Percentiles rank a stretch among this genome's conserved stretches.
phyloP scores from a whole-genome alignment of 2,113 vertebrate species.

The Kryptolebias marmoratus region DNA sequence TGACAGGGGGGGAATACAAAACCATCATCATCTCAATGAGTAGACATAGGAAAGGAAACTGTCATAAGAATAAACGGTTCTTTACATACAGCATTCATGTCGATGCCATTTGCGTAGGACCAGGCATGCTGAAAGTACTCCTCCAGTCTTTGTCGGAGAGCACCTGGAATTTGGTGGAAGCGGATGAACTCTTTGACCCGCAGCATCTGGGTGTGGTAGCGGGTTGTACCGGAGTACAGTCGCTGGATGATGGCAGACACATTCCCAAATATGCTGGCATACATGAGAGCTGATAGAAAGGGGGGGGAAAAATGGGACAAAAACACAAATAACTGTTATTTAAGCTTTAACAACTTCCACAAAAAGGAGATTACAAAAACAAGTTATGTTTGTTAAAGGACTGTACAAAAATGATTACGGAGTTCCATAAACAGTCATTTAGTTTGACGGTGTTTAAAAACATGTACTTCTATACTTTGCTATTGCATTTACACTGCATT shows the following conservation, averaged over 20 bases:
- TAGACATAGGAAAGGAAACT: not conserved
- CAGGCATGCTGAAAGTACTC: conserved; percentile 98
- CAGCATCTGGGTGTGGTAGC: conserved; percentile 97
- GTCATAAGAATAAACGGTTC: not conserved
- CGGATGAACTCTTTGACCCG: conserved; percentile 96
- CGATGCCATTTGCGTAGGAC: conserved; percentile 97
- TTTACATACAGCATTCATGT: conserved; percentile 94
- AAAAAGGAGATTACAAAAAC: too few relatives aligned
- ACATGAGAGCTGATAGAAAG: conserved; percentile 90
- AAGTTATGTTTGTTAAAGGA: too few relatives aligned
- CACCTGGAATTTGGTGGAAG: conserved; percentile 95
- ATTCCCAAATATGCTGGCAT: conserved; percentile 97
- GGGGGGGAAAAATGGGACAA: conserved; percentile 9
- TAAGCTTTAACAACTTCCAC: not conserved
- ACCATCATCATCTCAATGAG: not conserved
- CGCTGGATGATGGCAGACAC: conserved; percentile 98
- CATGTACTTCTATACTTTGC: too few relatives aligned
- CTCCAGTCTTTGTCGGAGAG: conserved; percentile 91
- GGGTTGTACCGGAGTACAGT: conserved; percentile 91
- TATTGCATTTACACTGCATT: too few relatives aligned
- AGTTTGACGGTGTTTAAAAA: too few relatives aligned
- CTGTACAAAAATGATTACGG: too few relatives aligned
- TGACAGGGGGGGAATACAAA: conserved; percentile 49
- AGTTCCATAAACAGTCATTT: too few relatives aligned
- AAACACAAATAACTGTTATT: not conserved